Evolutionary conservation across 1,140 invertebrate genomes (phyloP).

Genomic region (Fopius arisanus): DNA sequence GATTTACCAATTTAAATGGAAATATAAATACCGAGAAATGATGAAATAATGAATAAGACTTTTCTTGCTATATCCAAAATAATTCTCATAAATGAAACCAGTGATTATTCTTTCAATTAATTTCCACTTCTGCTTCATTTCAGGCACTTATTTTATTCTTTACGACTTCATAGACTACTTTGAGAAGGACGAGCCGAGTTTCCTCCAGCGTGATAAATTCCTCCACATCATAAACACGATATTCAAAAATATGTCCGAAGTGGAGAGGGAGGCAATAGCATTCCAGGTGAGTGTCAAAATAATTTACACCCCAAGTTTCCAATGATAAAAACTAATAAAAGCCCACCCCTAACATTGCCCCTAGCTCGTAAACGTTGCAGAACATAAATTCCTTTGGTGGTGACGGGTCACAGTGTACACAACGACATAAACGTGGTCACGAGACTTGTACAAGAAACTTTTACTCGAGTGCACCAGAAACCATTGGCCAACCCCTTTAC

Average conservation of each 20-base stretch:
- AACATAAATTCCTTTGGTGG: background rate
- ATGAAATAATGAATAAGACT: no score
- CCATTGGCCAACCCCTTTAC: background rate
- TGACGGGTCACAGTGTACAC: background rate
- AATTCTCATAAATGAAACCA: no score
- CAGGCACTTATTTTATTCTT: constrained; percentile 90
- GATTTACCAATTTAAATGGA: no score
- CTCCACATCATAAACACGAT: constrained; percentile 86
- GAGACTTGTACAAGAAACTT: background rate
- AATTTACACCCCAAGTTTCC: background rate
- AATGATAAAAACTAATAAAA: background rate
- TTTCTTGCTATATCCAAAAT: no score
- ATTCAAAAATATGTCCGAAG: constrained; percentile 83
- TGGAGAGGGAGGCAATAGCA: constrained; percentile 87
- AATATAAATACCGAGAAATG: no score
- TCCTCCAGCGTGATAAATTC: constrained; percentile 82
- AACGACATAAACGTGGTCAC: background rate
- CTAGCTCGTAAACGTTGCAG: background rate
- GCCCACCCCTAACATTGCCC: background rate
- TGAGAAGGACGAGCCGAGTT: constrained; percentile 83
- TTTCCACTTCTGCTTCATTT: constrained; percentile 54
- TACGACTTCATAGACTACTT: constrained; percentile 93
- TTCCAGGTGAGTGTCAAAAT: constrained; percentile 77
- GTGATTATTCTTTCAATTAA: background rate
- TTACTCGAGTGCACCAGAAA: background rate